Percentiles rank a stretch among this genome's conserved stretches.
Conservation (phyloP, 2,113 vertebrate genomes). For the Thalassarche chlororhynchos region DNA sequence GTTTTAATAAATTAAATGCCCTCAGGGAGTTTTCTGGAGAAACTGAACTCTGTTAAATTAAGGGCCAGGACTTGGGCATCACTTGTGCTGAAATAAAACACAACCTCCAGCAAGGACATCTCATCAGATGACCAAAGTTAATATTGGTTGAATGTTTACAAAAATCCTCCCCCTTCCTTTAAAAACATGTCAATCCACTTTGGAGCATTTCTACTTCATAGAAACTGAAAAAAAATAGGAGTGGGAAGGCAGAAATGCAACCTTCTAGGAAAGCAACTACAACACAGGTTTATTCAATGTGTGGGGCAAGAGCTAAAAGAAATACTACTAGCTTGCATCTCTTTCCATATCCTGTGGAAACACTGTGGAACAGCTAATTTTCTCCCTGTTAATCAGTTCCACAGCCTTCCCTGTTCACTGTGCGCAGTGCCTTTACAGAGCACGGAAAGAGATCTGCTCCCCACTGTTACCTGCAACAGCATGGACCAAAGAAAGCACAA, state of each 20-base stretch:
- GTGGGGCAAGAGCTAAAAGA: not conserved
- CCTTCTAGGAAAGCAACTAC: not conserved
- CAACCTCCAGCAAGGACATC: not conserved
- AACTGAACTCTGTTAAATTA: not conserved
- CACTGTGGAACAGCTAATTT: not conserved
- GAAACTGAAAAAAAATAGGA: not conserved
- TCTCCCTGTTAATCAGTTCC: not conserved
- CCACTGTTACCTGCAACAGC: not conserved
- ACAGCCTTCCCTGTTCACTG: not conserved
- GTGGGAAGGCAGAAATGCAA: not conserved
- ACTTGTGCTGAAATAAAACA: not conserved
- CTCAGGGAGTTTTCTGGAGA: not conserved
- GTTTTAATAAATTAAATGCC: not conserved
- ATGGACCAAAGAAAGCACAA: not conserved
- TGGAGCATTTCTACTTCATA: not conserved
- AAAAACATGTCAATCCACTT: not conserved
- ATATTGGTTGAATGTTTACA: not conserved
- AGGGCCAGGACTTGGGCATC: not conserved
- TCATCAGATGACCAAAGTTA: not conserved
- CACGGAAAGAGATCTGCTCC: not conserved
- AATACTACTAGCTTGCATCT: not conserved
- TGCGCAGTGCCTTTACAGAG: not conserved
- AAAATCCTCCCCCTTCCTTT: not conserved
- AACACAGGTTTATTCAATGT: not conserved
- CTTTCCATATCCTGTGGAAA: not conserved